phyloP scores from a whole-genome alignment of 2,797 vertebrate genomes.

The Botia kubotai region DNA sequence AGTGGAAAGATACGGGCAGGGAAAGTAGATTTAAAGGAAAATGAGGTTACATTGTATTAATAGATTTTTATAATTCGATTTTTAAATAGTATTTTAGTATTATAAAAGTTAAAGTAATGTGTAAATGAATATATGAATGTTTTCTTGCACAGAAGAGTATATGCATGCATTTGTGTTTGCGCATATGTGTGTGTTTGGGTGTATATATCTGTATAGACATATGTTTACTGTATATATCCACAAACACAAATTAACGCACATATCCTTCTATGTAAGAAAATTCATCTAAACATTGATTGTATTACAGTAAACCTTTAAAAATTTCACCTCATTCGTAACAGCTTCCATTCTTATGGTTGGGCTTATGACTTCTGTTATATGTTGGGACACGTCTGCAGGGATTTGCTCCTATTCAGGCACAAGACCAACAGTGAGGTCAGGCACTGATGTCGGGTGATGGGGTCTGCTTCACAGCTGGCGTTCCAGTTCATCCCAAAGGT shows the following conservation, averaged over 20 bases:
- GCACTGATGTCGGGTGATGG: not conserved
- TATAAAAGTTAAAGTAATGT: not conserved
- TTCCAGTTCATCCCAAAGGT: not conserved
- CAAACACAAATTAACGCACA: too few species aligned
- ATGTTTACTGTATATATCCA: too few species aligned
- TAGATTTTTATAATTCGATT: too few species aligned
- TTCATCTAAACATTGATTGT: conserved; percentile 2
- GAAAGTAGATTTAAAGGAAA: conserved; percentile 26
- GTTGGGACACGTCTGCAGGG: not conserved
- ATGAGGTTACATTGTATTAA: conserved; percentile 10
- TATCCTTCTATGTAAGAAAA: not conserved
- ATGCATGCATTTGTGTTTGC: too few species aligned
- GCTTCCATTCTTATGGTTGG: conserved; percentile 22
- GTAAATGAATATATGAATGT: not conserved
- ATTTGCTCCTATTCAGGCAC: too few species aligned
- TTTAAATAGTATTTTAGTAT: too few species aligned
- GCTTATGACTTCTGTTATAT: not conserved
- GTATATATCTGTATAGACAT: too few species aligned
- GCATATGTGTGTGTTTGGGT: too few species aligned
- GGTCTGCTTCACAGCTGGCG: not conserved
- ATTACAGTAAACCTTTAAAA: conserved; percentile 14
- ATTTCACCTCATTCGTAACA: conserved; percentile 4
- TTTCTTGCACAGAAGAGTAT: not conserved
- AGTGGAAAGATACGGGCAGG: conserved; percentile 22
- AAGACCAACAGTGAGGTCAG: not conserved